phyloP scores from a whole-genome alignment of 2,797 vertebrate genomes.

The Manis crassicaudata region DNA sequence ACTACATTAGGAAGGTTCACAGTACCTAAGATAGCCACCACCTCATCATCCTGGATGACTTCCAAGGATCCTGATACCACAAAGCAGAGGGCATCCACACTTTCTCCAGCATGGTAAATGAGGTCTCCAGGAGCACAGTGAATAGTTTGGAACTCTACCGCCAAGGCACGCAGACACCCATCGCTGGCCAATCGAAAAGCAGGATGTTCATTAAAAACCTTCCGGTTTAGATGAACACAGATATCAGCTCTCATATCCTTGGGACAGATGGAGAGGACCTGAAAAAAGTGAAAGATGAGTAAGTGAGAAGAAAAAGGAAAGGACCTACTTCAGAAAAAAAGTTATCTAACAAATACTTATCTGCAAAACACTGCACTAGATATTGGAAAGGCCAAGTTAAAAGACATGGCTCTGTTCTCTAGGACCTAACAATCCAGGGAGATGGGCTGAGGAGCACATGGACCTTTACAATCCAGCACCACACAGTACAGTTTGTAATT shows the following conservation, averaged over 20 bases:
- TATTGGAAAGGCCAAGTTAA: not conserved
- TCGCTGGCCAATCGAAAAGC: conserved; percentile 98
- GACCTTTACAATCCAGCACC: not conserved
- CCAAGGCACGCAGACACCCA: conserved; percentile 95
- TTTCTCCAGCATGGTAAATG: conserved; percentile 98
- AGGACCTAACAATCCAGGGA: not conserved
- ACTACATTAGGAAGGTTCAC: conserved; percentile 69
- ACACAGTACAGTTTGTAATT: not conserved
- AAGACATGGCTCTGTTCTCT: not conserved
- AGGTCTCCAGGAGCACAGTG: conserved; percentile 98
- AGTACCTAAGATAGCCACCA: conserved; percentile 97
- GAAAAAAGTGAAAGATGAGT: conserved; percentile 62
- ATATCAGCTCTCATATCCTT: conserved; percentile 99
- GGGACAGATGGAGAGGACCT: conserved; percentile 98
- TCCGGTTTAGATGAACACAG: conserved; percentile 97
- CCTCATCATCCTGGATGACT: conserved; percentile 99
- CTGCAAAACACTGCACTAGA: not conserved
- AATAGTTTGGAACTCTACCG: conserved; percentile 97
- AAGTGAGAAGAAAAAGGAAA: not conserved
- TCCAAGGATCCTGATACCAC: conserved; percentile 97
- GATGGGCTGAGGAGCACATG: not conserved
- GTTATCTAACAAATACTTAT: not conserved
- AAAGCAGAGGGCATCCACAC: conserved; percentile 97
- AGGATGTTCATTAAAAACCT: conserved; percentile 98
- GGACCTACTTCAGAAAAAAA: not conserved